Conservation (phyloP, 2,797 vertebrate species). For the Xerus rutilus region DNA sequence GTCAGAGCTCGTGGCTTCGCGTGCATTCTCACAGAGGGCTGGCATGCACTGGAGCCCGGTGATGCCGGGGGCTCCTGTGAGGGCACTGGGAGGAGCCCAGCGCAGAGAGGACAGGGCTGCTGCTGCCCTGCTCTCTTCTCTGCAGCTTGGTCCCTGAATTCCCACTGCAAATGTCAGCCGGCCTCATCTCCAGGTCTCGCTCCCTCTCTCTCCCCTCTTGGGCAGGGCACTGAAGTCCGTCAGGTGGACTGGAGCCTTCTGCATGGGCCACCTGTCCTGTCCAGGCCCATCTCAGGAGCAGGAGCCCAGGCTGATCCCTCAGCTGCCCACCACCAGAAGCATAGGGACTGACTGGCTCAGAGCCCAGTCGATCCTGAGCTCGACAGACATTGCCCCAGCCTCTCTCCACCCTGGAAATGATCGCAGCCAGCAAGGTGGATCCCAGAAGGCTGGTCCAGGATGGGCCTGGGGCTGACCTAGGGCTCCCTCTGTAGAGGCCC, state of each 20-base stretch:
- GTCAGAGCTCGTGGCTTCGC: not conserved
- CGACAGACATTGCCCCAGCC: not conserved
- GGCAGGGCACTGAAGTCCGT: not conserved
- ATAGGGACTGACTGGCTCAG: not conserved
- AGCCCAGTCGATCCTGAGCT: not conserved
- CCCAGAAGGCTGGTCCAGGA: fast-evolving
- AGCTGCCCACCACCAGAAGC: not conserved
- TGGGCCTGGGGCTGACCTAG: no score
- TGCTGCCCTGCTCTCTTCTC: not conserved
- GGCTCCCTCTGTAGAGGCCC: fast-evolving
- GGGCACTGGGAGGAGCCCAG: not conserved
- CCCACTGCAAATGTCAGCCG: not conserved
- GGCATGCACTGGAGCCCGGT: fast-evolving
- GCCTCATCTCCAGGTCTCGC: no score
- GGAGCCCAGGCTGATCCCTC: not conserved
- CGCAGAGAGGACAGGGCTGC: fast-evolving
- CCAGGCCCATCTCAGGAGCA: not conserved
- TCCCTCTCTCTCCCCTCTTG: no score
- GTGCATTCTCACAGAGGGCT: fast-evolving
- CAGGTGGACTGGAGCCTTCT: not conserved
- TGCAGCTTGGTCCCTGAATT: not conserved
- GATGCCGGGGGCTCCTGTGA: no score
- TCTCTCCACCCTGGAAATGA: not conserved
- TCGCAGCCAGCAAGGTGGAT: fast-evolving
- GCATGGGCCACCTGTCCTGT: fast-evolving